Evolutionary conservation across 2,888 invertebrate genomes (phyloP).

Genomic region (Bimastos eiseni): DNA sequence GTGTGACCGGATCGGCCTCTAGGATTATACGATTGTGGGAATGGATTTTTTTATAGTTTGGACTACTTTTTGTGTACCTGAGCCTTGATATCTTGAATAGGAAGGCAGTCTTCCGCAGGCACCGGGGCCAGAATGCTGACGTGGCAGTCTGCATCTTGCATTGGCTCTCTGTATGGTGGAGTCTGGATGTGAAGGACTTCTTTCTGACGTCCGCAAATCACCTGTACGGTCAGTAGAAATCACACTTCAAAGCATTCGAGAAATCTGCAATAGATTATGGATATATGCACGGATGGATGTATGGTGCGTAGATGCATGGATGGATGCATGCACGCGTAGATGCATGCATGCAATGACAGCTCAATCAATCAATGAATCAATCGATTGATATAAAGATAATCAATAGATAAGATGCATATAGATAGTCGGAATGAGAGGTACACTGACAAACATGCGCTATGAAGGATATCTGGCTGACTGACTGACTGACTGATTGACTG

Average conservation of each 20-base stretch:
- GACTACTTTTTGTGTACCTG: not conserved
- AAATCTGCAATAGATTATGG: not conserved
- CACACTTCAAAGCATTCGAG: not conserved
- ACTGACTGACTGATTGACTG: not conserved
- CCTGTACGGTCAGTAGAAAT: not conserved
- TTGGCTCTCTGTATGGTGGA: not conserved
- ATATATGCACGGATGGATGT: too few species aligned
- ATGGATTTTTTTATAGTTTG: not conserved
- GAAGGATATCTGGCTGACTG: not conserved
- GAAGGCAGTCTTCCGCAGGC: not conserved
- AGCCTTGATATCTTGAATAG: not conserved
- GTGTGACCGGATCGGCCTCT: not conserved
- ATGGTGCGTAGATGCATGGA: too few species aligned
- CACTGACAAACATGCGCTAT: not conserved
- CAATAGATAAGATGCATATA: not conserved
- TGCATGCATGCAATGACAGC: too few species aligned
- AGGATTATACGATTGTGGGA: not conserved
- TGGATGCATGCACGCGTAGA: too few species aligned
- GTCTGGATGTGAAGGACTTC: slow-evolving; percentile 21
- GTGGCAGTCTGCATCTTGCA: slow-evolving; percentile 21
- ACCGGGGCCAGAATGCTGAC: slow-evolving; percentile 13
- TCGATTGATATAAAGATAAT: not conserved
- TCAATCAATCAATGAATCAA: not conserved
- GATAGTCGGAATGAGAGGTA: not conserved
- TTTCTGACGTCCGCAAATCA: slow-evolving; percentile 7